phyloP scores from a whole-genome alignment of 2,113 vertebrate species.

The Orycteropus afer region DNA sequence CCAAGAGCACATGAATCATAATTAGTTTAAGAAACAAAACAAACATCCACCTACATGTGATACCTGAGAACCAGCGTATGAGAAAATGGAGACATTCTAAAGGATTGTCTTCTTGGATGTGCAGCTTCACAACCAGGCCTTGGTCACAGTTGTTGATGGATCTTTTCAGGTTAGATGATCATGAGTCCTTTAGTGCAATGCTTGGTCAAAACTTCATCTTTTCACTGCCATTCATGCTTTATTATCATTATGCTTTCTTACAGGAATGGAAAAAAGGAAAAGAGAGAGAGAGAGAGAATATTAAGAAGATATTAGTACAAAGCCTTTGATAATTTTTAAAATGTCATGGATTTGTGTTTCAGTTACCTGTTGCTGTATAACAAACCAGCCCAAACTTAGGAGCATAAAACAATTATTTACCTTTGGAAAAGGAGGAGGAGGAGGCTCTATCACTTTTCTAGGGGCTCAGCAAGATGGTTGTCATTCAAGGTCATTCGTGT shows the following conservation, averaged over 20 bases:
- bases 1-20: background rate
- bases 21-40: background rate
- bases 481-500: background rate
- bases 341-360: background rate
- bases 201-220: background rate
- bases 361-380: background rate
- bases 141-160: background rate
- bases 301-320: background rate
- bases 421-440: background rate
- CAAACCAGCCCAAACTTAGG: background rate
- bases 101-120: background rate
- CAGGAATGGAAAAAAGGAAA: background rate
- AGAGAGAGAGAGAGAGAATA: background rate
- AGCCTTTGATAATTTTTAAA: background rate
- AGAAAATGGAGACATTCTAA: background rate
- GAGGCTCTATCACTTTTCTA: background rate
- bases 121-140: background rate
- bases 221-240: background rate
- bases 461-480: fast-evolving
- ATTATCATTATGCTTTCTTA: background rate
- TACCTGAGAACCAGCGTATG: background rate
- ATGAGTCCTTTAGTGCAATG: fast-evolving
- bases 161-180: background rate
- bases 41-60: background rate
- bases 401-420: background rate